Conservation (phyloP, 2,113 vertebrate genomes). For the Leptosomus discolor region DNA sequence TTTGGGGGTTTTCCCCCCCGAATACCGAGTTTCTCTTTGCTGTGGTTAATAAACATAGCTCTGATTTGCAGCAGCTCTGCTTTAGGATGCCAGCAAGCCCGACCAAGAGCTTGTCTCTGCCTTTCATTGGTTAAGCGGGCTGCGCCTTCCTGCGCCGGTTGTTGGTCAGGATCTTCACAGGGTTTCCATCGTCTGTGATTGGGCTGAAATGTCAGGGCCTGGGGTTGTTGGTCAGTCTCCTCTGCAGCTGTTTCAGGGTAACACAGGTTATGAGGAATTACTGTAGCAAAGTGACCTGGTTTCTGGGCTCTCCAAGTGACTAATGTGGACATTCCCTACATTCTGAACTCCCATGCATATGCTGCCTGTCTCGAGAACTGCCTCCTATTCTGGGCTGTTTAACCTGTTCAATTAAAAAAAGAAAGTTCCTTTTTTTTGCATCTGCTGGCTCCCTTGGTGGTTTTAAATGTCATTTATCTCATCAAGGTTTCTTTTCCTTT, state of each 20-base stretch:
- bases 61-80: not conserved
- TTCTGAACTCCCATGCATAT: not conserved
- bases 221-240: not conserved
- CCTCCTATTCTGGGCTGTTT: not conserved
- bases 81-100: not conserved
- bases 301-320: not conserved
- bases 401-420: not conserved
- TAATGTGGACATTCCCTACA: not conserved
- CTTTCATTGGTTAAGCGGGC: not conserved
- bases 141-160: not conserved
- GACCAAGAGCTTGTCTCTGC: not conserved
- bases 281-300: not conserved
- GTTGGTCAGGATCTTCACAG: not conserved
- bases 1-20: not conserved
- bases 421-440: not conserved
- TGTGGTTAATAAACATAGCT: not conserved
- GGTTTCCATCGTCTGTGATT: not conserved
- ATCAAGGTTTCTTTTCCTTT: not conserved
- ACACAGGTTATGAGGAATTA: not conserved
- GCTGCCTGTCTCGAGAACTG: not conserved
- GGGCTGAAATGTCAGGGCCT: not conserved
- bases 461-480: not conserved
- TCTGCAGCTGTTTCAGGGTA: not conserved
- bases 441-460: not conserved
- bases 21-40: not conserved